A percentile compares a stretch with the other conserved stretches of the same genome.
Conservation (phyloP, 2,797 vertebrate species). For the Pseudotriccus pelzelni region DNA sequence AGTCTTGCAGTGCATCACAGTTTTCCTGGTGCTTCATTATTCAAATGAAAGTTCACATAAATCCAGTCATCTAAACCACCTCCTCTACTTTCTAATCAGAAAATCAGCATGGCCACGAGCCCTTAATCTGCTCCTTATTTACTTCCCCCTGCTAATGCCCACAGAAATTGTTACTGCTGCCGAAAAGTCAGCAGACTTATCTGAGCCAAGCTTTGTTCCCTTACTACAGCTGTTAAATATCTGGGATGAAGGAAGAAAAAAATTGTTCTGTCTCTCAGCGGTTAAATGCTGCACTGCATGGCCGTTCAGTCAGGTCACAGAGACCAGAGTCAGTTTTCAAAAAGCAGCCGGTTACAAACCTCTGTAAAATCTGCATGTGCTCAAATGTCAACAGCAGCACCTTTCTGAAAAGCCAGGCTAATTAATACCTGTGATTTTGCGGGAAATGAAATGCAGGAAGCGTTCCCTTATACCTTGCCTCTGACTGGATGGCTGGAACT, state of each 20-base stretch:
- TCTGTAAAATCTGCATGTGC: background rate
- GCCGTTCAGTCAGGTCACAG: background rate
- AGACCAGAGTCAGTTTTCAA: background rate
- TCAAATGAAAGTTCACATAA: background rate
- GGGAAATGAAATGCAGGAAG: slow-evolving; percentile 36
- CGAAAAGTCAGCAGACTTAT: background rate
- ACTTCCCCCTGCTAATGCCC: background rate
- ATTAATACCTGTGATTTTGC: slow-evolving; percentile 45
- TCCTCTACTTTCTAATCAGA: background rate
- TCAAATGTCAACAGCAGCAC: slow-evolving; percentile 2
- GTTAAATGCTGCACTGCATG: background rate
- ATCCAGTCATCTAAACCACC: background rate
- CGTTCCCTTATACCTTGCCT: background rate
- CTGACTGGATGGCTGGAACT: slow-evolving; percentile 3
- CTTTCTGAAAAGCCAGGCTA: slow-evolving; percentile 20
- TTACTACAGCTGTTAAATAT: background rate
- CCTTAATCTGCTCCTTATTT: background rate
- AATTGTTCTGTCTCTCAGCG: background rate
- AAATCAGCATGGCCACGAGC: background rate
- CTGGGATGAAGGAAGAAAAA: background rate
- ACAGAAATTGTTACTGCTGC: background rate
- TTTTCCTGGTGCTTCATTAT: background rate
- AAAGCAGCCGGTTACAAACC: background rate
- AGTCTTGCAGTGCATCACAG: background rate
- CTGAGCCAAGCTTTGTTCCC: background rate